Evolutionary conservation across 2,113 vertebrate species (phyloP).

Genomic region (Cettia cetti): DNA sequence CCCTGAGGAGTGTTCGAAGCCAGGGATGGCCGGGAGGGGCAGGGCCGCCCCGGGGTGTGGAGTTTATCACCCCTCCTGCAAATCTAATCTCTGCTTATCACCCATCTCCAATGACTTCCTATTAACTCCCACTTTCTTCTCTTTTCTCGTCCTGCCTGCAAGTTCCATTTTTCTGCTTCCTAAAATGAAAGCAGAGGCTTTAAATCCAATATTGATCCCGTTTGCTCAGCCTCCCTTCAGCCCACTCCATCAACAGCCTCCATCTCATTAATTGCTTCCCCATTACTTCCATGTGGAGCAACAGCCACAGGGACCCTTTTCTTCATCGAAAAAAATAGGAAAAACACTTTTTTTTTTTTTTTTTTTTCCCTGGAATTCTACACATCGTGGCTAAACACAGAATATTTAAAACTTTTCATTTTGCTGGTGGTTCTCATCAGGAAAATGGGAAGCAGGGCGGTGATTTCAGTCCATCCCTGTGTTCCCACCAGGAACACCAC

Average conservation of each 20-base stretch:
- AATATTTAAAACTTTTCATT: background rate
- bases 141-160: background rate
- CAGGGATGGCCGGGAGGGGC: fast-evolving
- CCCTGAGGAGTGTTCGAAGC: background rate
- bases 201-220: background rate
- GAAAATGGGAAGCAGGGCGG: background rate
- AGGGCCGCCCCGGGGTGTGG: fast-evolving
- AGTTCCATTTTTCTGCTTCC: slow-evolving; percentile 49
- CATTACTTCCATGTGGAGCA: background rate
- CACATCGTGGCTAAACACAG: fast-evolving
- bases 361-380: background rate
- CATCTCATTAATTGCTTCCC: background rate
- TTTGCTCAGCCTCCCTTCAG: background rate
- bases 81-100: slow-evolving; percentile 59
- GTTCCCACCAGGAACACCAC: background rate
- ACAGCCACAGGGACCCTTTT: background rate
- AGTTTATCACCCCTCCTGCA: background rate
- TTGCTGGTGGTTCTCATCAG: background rate
- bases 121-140: slow-evolving; percentile 43
- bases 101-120: slow-evolving; percentile 60
- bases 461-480: background rate
- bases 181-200: background rate
- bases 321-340: background rate
- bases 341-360: background rate
- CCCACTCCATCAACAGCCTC: background rate